Conservation (phyloP, 2,113 vertebrate genomes). For the Aythya baeri region DNA sequence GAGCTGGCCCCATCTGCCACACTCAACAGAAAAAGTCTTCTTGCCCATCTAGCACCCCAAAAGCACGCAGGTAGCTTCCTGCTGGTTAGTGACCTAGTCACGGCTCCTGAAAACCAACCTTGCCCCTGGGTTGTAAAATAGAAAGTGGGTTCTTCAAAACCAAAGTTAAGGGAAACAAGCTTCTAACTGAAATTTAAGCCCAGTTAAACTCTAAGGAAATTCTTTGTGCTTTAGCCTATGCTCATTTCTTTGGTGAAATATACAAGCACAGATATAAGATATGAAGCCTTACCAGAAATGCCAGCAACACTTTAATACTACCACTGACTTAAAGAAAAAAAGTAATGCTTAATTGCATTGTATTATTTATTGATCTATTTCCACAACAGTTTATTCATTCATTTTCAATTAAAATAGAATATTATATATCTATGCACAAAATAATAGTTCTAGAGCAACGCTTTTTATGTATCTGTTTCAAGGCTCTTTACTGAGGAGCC, state of each 20-base stretch:
- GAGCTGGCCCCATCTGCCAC: not conserved
- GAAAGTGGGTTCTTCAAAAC: not conserved
- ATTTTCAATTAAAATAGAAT: not conserved
- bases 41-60: not conserved
- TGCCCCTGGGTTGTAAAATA: not conserved
- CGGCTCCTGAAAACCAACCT: not conserved
- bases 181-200: not conserved
- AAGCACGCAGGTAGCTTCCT: accelerated
- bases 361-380: not conserved
- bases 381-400: not conserved
- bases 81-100: not conserved
- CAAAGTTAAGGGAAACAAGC: not conserved
- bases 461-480: not conserved
- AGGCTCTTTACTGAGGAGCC: not conserved
- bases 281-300: not conserved
- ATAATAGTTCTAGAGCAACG: not conserved
- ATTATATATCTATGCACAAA: not conserved
- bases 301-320: not conserved
- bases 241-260: not conserved
- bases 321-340: not conserved
- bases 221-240: not conserved
- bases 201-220: not conserved
- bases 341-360: not conserved
- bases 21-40: not conserved
- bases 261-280: not conserved